phyloP scores from a whole-genome alignment of 2,113 vertebrate species.

The Myiozetetes cayanensis region DNA sequence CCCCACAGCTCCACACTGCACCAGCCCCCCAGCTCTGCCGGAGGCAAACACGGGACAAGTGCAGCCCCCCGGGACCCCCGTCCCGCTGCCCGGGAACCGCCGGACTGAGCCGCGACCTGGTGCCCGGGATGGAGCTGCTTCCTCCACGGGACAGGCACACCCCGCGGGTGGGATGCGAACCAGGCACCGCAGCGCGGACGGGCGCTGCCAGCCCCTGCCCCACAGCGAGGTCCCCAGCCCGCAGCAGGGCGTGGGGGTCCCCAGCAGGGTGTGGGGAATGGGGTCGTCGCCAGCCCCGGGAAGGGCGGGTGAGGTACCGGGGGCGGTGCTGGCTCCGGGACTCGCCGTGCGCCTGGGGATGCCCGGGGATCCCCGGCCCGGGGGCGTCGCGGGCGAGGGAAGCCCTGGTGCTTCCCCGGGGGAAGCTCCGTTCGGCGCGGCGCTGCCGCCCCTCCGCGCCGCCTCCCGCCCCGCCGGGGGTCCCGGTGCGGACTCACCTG shows the following conservation, averaged over 20 bases:
- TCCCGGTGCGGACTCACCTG: too few species aligned
- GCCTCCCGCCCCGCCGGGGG: not conserved
- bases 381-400: constrained; percentile 40
- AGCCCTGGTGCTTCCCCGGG: constrained; percentile 29
- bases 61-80: not conserved
- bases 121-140: not conserved
- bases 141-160: not conserved
- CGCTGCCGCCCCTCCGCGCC: not conserved
- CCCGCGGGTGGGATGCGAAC: not conserved
- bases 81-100: not conserved
- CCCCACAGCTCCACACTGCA: too few species aligned
- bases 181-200: not conserved
- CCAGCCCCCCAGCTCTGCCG: not conserved
- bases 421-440: not conserved
- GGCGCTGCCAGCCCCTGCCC: not conserved
- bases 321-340: not conserved
- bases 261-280: too few species aligned
- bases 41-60: not conserved
- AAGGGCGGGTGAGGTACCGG: not conserved
- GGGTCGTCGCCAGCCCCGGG: not conserved
- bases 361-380: constrained; percentile 13
- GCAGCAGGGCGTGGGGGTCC: not conserved
- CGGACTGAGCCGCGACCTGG: not conserved
- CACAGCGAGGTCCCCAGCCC: not conserved
- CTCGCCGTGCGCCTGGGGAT: not conserved